Conservation (phyloP, 2,888 invertebrate genomes). For the Rotaria sp. region DNA sequence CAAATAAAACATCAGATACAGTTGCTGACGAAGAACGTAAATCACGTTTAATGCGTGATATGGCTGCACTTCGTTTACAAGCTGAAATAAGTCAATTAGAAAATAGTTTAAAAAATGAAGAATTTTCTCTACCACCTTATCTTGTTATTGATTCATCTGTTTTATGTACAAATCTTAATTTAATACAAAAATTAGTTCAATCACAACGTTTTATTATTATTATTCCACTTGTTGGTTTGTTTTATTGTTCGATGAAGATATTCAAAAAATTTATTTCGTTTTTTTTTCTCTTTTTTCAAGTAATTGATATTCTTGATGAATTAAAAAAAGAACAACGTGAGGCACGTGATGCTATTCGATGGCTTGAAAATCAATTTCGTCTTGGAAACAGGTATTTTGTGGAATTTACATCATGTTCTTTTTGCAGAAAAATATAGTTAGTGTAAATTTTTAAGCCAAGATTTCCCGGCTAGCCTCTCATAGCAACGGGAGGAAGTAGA, state of each 20-base stretch:
- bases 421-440: no score
- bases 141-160: constrained; percentile 78
- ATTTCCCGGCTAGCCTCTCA: no score
- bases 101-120: constrained; percentile 54
- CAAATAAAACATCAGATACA: neutral
- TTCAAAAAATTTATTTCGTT: constrained; percentile 44
- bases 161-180: constrained; percentile 68
- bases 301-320: constrained; percentile 77
- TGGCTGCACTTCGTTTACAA: constrained; percentile 78
- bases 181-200: constrained; percentile 73
- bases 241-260: neutral
- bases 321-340: constrained; percentile 74
- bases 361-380: constrained; percentile 78
- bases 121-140: constrained; percentile 67
- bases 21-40: constrained; percentile 53
- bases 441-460: no score
- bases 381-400: constrained; percentile 70
- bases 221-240: constrained; percentile 76
- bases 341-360: constrained; percentile 82
- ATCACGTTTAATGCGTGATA: constrained; percentile 68
- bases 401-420: no score
- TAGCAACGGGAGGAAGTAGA: no score
- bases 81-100: constrained; percentile 80
- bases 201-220: constrained; percentile 77
- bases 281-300: constrained; percentile 58